A percentile compares a stretch with the other conserved stretches of the same genome.
These are phyloP conservation scores for Lateolabrax maculatus DNA, from an alignment of 2,797 vertebrate species.

Conservation along the genomic window DNA sequence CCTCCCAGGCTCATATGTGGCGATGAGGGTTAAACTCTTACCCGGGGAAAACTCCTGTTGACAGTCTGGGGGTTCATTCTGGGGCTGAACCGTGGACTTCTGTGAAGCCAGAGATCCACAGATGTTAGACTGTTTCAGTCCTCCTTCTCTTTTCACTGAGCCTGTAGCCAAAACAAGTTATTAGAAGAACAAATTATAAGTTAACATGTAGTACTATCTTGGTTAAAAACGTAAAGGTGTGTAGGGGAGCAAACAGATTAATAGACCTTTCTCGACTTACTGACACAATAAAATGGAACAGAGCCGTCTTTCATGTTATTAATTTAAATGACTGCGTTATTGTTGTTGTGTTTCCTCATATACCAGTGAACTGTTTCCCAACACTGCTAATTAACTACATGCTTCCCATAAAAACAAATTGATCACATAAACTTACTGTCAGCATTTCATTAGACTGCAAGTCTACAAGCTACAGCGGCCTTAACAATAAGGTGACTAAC, in stretches of 20 bases:
- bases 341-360: no score
- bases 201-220: background rate
- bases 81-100: constrained; percentile 17
- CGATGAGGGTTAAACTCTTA: constrained; percentile 9
- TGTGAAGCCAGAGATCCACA: constrained; percentile 12
- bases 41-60: constrained; percentile 17
- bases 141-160: background rate
- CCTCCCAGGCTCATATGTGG: background rate
- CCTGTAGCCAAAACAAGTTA: constrained; percentile 27
- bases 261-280: background rate
- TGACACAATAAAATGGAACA: background rate
- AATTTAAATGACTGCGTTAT: background rate
- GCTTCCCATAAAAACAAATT: background rate
- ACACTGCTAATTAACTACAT: no score
- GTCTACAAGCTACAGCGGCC: background rate
- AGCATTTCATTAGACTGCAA: background rate
- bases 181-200: background rate
- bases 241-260: background rate
- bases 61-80: constrained; percentile 30
- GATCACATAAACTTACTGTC: background rate
- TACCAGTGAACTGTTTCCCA: no score
- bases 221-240: background rate
- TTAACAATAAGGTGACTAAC: background rate
- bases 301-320: no score
- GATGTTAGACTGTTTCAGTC: constrained; percentile 25